Base-by-base conservation (phyloP, 2,888 invertebrate genomes). In the Beris morrisii region DNA sequence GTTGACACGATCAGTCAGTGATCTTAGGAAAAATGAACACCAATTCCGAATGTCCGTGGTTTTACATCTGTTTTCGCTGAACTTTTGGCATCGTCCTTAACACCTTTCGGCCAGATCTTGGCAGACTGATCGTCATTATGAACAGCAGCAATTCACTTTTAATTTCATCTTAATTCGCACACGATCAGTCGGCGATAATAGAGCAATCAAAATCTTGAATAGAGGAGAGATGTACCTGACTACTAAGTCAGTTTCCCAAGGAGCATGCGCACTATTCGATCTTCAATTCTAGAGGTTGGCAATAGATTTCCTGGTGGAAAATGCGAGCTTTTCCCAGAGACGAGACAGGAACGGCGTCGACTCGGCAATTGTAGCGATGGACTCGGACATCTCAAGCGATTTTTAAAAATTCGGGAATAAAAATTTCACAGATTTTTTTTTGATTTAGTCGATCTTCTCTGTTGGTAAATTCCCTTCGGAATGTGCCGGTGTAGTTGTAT, bases 371-470 rank as follows among this genome's bases (percentile, higher is more conserved):
- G 38, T 38, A 50, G 6, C 38, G 15, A 52, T 52, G 52, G 61
- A 38, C 52, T 61, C 61, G 52, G 61, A 61, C 61, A 50, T 61
- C 61, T 61, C 61, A 43, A 38, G 50, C 61, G 52, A 61, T 22
- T 22, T 43, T 38, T 50, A 30, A 15, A 32, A 15, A 38, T 15
- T 50, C 50, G 59, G 15, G 52, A 61, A 22, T 22, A 22, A 22
- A 11, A 38, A 38, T 43, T 38, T 61, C 32, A 38, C 52, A 82
- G 82, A 72, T 31, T 54, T 45, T n/a, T 43, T 30, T 45, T 30
- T 82, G 72, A 48, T 54, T 45, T 13, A 53, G 4, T 45, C 30
- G 43, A 58, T 54, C 54, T 55, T 45, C 64, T 54, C 54, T 46
- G 13, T 46, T 54, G 64, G 52, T 52, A 22, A 61, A 38, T 38